Evolutionary conservation across 1,140 invertebrate species (phyloP).

Genomic region (Drosophila watanabei): DNA sequence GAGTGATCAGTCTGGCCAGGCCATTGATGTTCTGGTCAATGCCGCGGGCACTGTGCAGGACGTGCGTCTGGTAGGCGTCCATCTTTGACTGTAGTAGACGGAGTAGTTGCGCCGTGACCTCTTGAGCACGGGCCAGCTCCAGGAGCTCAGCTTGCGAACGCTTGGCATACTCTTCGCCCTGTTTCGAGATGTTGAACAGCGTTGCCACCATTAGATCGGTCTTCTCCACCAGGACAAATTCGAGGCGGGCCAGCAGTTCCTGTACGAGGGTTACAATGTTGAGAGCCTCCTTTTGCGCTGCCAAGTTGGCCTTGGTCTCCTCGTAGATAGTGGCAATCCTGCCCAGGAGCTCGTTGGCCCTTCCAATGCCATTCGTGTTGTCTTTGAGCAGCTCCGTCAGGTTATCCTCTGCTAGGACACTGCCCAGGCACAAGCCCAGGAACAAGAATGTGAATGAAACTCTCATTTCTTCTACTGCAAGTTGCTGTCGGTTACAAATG

Average conservation of each 20-base stretch:
- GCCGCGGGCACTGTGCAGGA: conserved; percentile 43
- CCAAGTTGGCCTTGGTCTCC: conserved; percentile 32
- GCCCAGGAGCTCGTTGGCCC: conserved; percentile 31
- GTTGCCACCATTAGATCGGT: conserved; percentile 35
- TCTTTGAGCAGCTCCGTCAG: conserved; percentile 31
- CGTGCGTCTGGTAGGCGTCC: conserved; percentile 56
- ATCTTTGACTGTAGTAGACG: conserved; percentile 45
- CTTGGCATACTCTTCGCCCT: conserved; percentile 30
- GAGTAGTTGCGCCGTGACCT: conserved; percentile 47
- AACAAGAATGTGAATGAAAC: conserved; percentile 30
- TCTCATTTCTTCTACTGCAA: conserved; percentile 46
- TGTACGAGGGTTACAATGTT: conserved; percentile 35
- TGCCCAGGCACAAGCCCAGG: conserved; percentile 13
- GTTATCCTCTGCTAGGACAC: neutral
- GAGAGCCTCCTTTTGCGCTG: conserved; percentile 44
- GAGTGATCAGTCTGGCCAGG: conserved; percentile 59
- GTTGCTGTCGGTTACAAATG: conserved; percentile 24
- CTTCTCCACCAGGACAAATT: conserved; percentile 8
- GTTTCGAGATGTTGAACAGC: conserved; percentile 30
- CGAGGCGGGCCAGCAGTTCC: conserved; percentile 14
- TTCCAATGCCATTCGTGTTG: conserved; percentile 41
- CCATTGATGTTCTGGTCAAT: conserved; percentile 55
- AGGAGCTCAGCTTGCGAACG: conserved; percentile 36
- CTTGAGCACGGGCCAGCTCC: conserved; percentile 36
- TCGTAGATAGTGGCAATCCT: conserved; percentile 37